These are phyloP conservation scores for Drosophila koepferae DNA, from an alignment of 2,888 invertebrate species.

Conservation along the genomic window DNA sequence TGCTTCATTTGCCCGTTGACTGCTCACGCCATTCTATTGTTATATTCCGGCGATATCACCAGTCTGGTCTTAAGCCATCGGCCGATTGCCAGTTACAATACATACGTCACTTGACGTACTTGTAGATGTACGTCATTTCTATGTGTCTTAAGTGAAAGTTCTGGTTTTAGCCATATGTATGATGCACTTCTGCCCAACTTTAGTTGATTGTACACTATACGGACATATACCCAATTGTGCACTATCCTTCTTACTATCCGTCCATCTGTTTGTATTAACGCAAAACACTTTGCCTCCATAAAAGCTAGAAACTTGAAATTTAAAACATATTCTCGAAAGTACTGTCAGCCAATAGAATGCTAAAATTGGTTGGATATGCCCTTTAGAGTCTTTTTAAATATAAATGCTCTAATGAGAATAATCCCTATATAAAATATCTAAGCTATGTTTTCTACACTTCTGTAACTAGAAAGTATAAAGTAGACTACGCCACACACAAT, in stretches of 20 bases:
- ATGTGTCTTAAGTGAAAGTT: conserved; percentile 1
- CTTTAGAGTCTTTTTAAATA: neutral
- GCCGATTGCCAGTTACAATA: conserved; percentile 26
- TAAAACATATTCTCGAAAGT: neutral
- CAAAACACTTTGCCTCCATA: neutral
- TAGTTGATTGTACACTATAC: neutral
- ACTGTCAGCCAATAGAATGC: neutral
- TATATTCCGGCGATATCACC: conserved; percentile 49
- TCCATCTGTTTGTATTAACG: neutral
- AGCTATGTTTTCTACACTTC: neutral
- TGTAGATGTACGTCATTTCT: conserved; percentile 6
- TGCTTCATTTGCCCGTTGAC: conserved; percentile 7
- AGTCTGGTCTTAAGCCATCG: conserved; percentile 6
- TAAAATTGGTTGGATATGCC: neutral
- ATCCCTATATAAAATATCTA: neutral
- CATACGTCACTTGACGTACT: conserved; percentile 9
- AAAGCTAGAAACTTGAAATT: neutral
- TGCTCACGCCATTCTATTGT: conserved; percentile 47
- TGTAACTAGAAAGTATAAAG: neutral
- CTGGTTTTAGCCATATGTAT: neutral
- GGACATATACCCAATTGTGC: neutral
- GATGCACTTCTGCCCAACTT: neutral
- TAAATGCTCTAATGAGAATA: neutral
- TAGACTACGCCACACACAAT: too few species aligned
- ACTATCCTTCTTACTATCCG: neutral